Percentiles rank a stretch among this genome's conserved stretches.
Evolutionary conservation across 2,888 invertebrate species (phyloP).

Genomic region (Anthoptus insignis): DNA sequence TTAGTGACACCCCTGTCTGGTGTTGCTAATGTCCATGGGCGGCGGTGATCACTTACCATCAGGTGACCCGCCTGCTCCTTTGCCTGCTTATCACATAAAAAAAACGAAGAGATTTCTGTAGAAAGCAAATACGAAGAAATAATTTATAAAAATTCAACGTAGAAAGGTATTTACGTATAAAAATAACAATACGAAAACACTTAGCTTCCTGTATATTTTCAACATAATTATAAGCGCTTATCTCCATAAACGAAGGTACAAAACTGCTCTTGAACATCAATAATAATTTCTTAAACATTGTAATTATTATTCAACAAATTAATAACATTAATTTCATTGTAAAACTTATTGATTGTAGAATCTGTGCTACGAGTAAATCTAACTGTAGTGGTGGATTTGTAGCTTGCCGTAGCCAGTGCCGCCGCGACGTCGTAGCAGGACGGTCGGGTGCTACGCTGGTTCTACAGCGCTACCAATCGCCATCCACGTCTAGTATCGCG

Average conservation of each 20-base stretch:
- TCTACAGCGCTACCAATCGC: constrained; percentile 35
- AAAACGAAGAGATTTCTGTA: no score
- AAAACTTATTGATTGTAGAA: constrained; percentile 72
- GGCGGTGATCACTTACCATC: no score
- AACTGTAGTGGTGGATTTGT: constrained; percentile 70
- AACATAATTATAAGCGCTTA: background rate
- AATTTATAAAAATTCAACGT: no score
- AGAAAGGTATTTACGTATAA: no score
- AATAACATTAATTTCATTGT: constrained; percentile 23
- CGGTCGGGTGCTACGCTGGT: constrained; percentile 57
- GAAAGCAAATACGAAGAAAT: no score
- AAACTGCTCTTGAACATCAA: background rate
- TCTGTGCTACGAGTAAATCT: constrained; percentile 78
- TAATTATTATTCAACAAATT: constrained; percentile 2
- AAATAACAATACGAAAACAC: background rate
- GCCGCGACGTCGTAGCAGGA: constrained; percentile 72
- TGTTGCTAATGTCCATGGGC: no score
- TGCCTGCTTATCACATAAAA: no score
- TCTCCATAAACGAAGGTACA: background rate
- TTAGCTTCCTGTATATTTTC: background rate
- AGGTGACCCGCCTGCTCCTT: no score
- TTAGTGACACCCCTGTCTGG: no score
- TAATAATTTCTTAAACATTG: background rate
- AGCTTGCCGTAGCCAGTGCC: constrained; percentile 79
- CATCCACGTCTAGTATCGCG: constrained; percentile 32